Base-by-base conservation (phyloP, 2,113 vertebrate species). In the Tamias sibiricus region DNA sequence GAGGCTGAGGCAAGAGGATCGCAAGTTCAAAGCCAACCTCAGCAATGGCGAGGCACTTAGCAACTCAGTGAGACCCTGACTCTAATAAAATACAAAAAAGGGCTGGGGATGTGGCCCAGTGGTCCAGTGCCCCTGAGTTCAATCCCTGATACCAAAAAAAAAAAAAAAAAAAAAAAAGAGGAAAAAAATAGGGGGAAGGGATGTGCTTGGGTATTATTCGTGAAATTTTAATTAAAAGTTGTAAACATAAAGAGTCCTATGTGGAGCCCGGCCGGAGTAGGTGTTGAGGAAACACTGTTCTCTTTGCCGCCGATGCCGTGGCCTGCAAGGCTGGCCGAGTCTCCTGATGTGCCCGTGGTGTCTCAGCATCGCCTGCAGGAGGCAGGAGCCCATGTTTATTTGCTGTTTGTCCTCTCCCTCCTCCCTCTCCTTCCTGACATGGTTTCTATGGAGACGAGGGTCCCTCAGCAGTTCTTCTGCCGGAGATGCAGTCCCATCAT, bases 391-490 rank as follows among this genome's bases (percentile, higher is more conserved):
- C 72, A 64, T 91, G 90, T 94, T 96, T 95, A 84, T 81, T 93
- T 96, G 64, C 90, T 66, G 83, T 90, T 79, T 83, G 68, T 74
- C 37, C 42, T 87, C 42, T 88, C 37, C 32, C 26, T 75, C 54
- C 37, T 84, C 72, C 47, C 64, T 85, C 84, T 90, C 62, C 79
- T 97, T 96, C 95, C 87, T 84, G 94, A 94, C 54, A 35, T 42
- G 68, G 97, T 98, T 98, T 90, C 98, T 89, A 96, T 97, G 97
- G 97, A 94, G 94, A 97, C 76, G 6, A 90, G 89, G 75, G 91
- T 97, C 95, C 90, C 93, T 91, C 68, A 90, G 89, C 71, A 90
- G 32, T 96, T 90, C 80, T 96, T 90, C 80, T 97, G 87, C 84
- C 44, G 75, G 95, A 85, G 76, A 75, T 91, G 54, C 87, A 68